These are phyloP conservation scores for Tenthredo livida DNA, from an alignment of 2,888 invertebrate genomes.

Conservation along the genomic window DNA sequence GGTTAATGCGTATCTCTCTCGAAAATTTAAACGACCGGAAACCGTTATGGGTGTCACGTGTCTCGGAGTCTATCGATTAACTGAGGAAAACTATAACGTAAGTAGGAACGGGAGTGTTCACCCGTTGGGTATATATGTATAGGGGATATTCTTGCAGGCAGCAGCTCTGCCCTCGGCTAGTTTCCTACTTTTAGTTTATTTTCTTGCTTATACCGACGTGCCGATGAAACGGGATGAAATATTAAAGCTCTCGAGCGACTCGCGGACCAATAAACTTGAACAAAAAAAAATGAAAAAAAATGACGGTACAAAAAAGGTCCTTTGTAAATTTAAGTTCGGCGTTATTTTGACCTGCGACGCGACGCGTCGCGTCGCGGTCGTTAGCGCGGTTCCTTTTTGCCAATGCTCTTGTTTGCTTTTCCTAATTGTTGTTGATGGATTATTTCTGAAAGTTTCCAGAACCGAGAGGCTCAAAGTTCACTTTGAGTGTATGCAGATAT, in stretches of 20 bases:
- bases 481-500: background rate
- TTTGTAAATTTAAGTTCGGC: conserved; percentile 38
- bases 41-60: background rate
- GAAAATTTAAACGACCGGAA: conserved; percentile 11
- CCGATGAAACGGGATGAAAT: conserved; percentile 48
- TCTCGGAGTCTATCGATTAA: conserved; percentile 47
- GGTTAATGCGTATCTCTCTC: background rate
- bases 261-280: conserved; percentile 36
- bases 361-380: background rate
- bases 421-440: conserved; percentile 34
- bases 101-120: conserved; percentile 11
- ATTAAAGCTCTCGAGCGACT: conserved; percentile 11
- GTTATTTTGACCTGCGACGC: conserved; percentile 23
- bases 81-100: conserved; percentile 11
- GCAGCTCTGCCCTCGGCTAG: conserved; percentile 1
- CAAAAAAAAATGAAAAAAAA: background rate
- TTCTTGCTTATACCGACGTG: conserved; percentile 26
- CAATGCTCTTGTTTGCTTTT: conserved; percentile 20
- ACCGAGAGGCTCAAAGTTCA: background rate
- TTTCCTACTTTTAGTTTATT: conserved; percentile 39
- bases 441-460: background rate
- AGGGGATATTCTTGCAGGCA: background rate
- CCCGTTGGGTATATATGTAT: background rate
- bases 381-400: background rate
- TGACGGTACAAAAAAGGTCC: conserved; percentile 17